Conservation (phyloP, 2,888 invertebrate genomes). For the Dioctria rufipes region DNA sequence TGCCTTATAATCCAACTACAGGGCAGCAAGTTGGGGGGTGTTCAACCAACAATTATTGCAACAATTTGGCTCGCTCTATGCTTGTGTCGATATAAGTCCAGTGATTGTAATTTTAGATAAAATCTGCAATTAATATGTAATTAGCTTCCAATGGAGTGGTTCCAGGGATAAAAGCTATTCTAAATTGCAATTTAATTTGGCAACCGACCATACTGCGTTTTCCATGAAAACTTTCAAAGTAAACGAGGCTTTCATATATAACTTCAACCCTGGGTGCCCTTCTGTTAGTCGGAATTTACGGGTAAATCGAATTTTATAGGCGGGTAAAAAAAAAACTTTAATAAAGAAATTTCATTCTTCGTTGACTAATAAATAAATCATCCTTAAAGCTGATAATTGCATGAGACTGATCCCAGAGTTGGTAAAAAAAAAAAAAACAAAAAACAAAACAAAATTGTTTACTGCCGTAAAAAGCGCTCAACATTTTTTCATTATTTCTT, state of each 20-base stretch:
- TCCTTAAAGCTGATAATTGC: not conserved
- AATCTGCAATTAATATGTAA: constrained; percentile 45
- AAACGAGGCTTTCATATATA: not conserved
- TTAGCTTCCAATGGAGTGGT: constrained; percentile 27
- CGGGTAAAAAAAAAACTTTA: too few species aligned
- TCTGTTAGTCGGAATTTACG: not conserved
- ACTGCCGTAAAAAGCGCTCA: constrained; percentile 3
- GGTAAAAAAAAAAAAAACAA: not conserved
- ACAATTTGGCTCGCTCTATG: not conserved
- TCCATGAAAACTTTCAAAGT: constrained; percentile 20
- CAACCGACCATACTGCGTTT: not conserved
- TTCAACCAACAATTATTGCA: not conserved
- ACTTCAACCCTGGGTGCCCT: too few species aligned
- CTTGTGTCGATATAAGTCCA: constrained; percentile 21
- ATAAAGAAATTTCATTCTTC: too few species aligned
- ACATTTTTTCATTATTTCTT: not conserved
- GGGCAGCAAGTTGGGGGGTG: not conserved
- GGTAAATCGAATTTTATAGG: too few species aligned
- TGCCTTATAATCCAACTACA: not conserved
- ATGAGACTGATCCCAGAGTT: not conserved
- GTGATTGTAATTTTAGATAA: constrained; percentile 45
- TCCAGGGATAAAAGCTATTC: not conserved
- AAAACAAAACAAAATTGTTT: not conserved
- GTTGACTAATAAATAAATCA: too few species aligned
- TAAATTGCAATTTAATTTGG: constrained; percentile 45